Conservation (phyloP, 2,113 vertebrate species). For the Phainopepla nitens region DNA sequence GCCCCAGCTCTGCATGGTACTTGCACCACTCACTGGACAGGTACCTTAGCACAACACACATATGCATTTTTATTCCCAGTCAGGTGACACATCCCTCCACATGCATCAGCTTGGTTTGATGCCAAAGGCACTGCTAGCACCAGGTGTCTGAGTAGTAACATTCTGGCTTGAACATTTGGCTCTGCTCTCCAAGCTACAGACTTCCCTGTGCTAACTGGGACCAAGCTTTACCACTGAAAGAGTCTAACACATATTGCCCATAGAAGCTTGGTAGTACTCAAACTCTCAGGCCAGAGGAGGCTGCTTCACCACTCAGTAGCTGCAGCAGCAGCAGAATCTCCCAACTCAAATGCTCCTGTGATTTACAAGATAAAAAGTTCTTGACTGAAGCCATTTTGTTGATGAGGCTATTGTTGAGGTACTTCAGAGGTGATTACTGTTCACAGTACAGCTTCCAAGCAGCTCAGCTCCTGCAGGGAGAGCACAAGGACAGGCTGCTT, state of each 20-base stretch:
- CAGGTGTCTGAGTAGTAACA: fast-evolving
- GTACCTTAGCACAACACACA: fast-evolving
- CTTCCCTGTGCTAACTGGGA: neutral
- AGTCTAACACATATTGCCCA: neutral
- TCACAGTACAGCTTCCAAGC: neutral
- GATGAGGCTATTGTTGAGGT: neutral
- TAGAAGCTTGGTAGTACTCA: neutral
- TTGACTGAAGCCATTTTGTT: neutral
- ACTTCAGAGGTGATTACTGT: neutral
- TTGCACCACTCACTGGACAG: neutral
- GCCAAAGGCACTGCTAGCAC: neutral
- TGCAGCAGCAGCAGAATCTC: neutral
- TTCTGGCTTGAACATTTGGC: neutral
- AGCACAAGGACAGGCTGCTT: neutral
- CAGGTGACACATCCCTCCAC: neutral
- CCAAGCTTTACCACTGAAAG: neutral
- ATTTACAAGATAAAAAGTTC: neutral
- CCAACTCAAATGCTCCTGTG: neutral
- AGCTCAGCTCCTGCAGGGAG: neutral
- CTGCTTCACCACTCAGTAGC: neutral
- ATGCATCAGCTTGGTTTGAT: neutral
- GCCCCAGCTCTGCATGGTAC: neutral
- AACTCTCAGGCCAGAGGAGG: neutral
- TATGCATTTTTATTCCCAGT: fast-evolving
- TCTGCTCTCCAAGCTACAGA: neutral